These are phyloP conservation scores for Ceratitis capitata DNA, from an alignment of 1,140 invertebrate species.

Conservation along the genomic window DNA sequence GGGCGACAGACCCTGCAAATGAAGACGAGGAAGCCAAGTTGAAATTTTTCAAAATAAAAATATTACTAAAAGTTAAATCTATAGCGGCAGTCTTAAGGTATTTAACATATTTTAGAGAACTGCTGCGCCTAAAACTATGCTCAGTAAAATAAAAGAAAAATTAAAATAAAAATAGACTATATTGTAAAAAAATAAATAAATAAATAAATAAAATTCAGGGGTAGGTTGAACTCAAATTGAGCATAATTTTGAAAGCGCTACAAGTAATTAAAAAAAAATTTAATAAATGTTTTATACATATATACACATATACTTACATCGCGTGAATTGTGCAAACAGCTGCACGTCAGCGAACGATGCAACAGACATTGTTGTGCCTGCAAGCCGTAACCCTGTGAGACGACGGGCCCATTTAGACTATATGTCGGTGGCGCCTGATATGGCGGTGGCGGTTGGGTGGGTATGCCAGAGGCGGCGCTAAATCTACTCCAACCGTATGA, in stretches of 20 bases:
- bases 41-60: too few species aligned
- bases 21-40: too few species aligned
- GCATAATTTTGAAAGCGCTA: too few species aligned
- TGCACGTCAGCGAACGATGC: constrained; percentile 73
- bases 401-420: constrained; percentile 64
- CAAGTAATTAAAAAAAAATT: neutral
- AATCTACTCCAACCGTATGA: constrained; percentile 67
- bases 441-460: constrained; percentile 68
- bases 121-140: too few species aligned
- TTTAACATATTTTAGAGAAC: too few species aligned
- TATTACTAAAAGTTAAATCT: too few species aligned
- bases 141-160: too few species aligned
- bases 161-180: neutral
- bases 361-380: constrained; percentile 69
- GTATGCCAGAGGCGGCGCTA: constrained; percentile 63
- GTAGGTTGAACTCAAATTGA: too few species aligned
- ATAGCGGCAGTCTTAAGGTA: too few species aligned
- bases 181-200: too few species aligned
- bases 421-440: constrained; percentile 67
- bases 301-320: constrained; percentile 50
- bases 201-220: too few species aligned
- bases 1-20: constrained; percentile 71
- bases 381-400: constrained; percentile 55
- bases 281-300: neutral
- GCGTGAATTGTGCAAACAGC: constrained; percentile 66